Evolutionary conservation across 2,113 vertebrate species (phyloP), one percentile per base, ranked within the genome.

Genomic region (Ptilonorhynchus violaceus): DNA sequence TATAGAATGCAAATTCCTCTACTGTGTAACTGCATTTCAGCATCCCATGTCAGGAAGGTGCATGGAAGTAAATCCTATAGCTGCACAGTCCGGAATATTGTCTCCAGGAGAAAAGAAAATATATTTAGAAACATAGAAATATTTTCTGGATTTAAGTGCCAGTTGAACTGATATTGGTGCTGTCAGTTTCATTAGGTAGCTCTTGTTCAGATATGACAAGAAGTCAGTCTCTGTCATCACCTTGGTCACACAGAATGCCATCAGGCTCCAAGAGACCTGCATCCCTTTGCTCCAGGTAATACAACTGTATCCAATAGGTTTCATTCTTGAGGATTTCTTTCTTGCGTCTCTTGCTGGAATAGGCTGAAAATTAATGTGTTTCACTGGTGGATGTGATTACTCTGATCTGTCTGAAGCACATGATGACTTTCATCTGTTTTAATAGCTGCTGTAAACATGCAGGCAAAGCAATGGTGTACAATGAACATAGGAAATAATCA

Each of bases 401-500:
- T 39, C 52, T 2, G 4, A 80, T 92, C 76, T 2, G 1, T 91
- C 76, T 86, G 86, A 86, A 92, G 68, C 46, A 58, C 79, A 12
- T 67, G 63, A 75, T 81, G 76, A 93, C 55, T 95, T 97, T 96
- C 86, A 91, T 86, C 50, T 94, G 64, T 86, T 96, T 93, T 93
- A 95, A 89, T 85, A 90, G 93, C 78, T 93, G 88, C 88, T 90
- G 93, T 93, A 93, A 96, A 93, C 75, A 90, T 74, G 64, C 75
- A 88, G 59, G 88, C 69, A 88, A 74, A 88, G 72, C 55, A 70
- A n/a, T 28, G 46, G 75, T 80, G 25, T 59, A 88, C 42, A 55
- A 42, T 67, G 82, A 88, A 84, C 77, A 83, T 9, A 79, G 92
- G 88, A 96, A 96, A 96, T 66, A 89, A 92, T 88, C 13, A 85